These are phyloP conservation scores for Corydoras sp. DNA, from an alignment of 2,113 vertebrate species.

Conservation along the genomic window DNA sequence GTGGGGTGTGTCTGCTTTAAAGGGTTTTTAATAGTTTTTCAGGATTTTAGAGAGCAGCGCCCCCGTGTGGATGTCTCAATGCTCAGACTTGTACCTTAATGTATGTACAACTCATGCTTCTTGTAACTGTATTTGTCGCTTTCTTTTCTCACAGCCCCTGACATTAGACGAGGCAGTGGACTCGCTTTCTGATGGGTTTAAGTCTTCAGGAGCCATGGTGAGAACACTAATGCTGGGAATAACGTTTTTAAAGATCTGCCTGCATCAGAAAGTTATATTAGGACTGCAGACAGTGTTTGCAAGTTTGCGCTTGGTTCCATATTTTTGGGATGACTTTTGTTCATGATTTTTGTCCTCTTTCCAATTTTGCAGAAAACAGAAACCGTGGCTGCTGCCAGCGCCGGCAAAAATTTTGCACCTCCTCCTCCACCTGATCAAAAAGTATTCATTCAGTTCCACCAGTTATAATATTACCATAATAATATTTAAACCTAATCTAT, in stretches of 20 bases:
- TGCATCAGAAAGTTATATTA: no score
- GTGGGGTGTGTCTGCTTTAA: no score
- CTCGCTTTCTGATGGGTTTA: constrained; percentile 58
- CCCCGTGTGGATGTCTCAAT: no score
- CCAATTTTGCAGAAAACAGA: constrained; percentile 35
- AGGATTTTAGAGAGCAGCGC: no score
- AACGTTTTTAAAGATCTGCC: no score
- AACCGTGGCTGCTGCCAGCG: constrained; percentile 25
- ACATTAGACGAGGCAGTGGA: constrained; percentile 62
- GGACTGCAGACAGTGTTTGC: no score
- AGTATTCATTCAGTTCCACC: constrained; percentile 36
- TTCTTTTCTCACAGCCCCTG: constrained; percentile 53
- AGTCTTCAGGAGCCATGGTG: constrained; percentile 47
- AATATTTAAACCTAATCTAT: not conserved
- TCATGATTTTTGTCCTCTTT: not conserved
- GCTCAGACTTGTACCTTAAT: no score
- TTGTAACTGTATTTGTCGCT: constrained; percentile 1
- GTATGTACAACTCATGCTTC: no score
- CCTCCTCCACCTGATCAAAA: constrained; percentile 49
- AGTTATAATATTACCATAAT: not conserved
- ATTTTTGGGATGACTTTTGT: not conserved
- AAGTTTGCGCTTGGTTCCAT: no score
- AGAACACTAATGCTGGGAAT: constrained; percentile 11
- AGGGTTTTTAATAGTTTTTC: no score
- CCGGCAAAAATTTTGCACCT: constrained; percentile 50